phyloP scores from a whole-genome alignment of 2,888 invertebrate species.

The Leptinotarsa peninsularis region DNA sequence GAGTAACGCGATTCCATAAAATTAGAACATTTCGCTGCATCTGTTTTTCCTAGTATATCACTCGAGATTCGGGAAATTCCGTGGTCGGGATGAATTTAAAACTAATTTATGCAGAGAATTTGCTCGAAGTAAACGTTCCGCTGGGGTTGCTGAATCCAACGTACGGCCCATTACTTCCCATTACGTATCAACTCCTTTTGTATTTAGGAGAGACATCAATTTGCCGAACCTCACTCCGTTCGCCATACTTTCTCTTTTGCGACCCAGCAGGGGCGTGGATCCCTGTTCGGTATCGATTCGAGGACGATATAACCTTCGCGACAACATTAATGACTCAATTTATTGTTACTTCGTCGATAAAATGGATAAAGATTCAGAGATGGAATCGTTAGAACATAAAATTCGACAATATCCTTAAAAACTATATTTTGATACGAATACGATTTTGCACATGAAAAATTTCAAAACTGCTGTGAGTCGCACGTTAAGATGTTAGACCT shows the following conservation, averaged over 20 bases:
- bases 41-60: constrained; percentile 39
- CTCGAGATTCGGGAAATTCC: constrained; percentile 34
- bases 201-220: constrained; percentile 49
- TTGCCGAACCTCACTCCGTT: constrained; percentile 25
- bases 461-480: no score
- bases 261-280: neutral
- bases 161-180: constrained; percentile 55
- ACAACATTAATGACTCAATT: neutral
- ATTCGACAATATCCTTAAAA: no score
- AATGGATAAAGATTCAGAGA: neutral
- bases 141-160: constrained; percentile 42
- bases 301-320: neutral
- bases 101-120: constrained; percentile 51
- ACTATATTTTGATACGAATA: no score
- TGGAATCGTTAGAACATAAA: no score
- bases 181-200: constrained; percentile 49
- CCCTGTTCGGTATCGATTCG: neutral
- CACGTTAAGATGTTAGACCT: no score
- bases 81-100: constrained; percentile 33
- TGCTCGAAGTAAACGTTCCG: constrained; percentile 48
- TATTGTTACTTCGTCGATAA: neutral
- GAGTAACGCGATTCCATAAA: constrained; percentile 23
- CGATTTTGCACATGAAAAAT: no score
- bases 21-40: constrained; percentile 32
- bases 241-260: constrained; percentile 15